A percentile compares a stretch with the other conserved stretches of the same genome.
These are phyloP conservation scores for Zaprionus kolodkinae DNA, from an alignment of 1,140 invertebrate genomes.

Conservation along the genomic window DNA sequence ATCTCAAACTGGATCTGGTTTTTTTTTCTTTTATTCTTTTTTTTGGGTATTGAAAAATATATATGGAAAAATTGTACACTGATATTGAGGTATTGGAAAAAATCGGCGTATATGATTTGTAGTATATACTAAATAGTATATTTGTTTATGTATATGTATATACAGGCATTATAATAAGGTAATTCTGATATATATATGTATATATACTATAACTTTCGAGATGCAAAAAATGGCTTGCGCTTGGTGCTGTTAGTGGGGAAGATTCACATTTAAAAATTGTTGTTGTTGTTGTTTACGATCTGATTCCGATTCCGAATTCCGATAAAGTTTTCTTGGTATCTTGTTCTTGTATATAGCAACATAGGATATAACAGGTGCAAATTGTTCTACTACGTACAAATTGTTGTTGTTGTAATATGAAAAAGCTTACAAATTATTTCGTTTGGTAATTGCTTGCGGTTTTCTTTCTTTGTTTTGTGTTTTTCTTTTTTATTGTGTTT, in stretches of 20 bases:
- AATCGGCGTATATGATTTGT: slow-evolving; percentile 75
- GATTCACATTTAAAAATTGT: slow-evolving; percentile 57
- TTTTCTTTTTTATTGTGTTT: slow-evolving; percentile 52
- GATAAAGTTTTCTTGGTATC: not conserved
- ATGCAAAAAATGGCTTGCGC: slow-evolving; percentile 80
- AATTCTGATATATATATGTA: slow-evolving; percentile 23
- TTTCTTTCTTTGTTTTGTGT: slow-evolving; percentile 43
- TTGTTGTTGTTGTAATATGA: slow-evolving; percentile 68
- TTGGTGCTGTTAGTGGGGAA: slow-evolving; percentile 76
- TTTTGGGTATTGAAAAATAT: slow-evolving; percentile 67
- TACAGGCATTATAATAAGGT: slow-evolving; percentile 61
- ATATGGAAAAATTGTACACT: slow-evolving; percentile 83
- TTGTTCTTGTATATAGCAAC: slow-evolving; percentile 61
- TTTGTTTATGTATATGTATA: slow-evolving; percentile 52
- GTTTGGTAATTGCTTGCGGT: slow-evolving; percentile 72
- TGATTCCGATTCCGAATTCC: not conserved
- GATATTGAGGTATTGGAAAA: slow-evolving; percentile 83
- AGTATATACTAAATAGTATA: slow-evolving; percentile 42
- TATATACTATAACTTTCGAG: slow-evolving; percentile 66
- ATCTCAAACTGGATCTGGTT: slow-evolving; percentile 32
- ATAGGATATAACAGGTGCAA: slow-evolving; percentile 72
- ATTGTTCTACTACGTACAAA: slow-evolving; percentile 68
- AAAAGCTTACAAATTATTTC: slow-evolving; percentile 76
- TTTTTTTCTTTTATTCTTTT: slow-evolving; percentile 50
- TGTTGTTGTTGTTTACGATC: slow-evolving; percentile 1